Percentiles rank a stretch among this genome's conserved stretches.
phyloP scores from a whole-genome alignment of 1,140 invertebrate genomes.

The Luehdorfia chinensis region DNA sequence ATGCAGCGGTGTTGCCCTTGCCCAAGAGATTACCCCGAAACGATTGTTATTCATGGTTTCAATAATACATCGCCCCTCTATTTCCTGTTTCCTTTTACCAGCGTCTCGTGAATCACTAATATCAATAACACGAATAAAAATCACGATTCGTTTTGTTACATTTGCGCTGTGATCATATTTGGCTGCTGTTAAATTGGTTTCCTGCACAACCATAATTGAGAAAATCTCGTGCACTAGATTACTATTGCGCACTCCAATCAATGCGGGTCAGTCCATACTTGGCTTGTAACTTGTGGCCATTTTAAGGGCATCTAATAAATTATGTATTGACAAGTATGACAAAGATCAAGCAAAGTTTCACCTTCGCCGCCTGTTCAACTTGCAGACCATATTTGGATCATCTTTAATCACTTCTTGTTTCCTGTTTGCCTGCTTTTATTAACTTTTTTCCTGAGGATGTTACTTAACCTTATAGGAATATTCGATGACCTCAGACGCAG shows the following conservation, averaged over 20 bases:
- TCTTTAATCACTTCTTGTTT: constrained; percentile 44
- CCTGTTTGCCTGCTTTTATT: constrained; percentile 15
- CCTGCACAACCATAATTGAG: too few relatives aligned
- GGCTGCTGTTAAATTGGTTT: too few relatives aligned
- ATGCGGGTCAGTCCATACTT: too few relatives aligned
- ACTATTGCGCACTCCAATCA: too few relatives aligned
- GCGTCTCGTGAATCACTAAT: too few relatives aligned
- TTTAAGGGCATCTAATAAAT: constrained; percentile 43
- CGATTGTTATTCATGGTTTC: background rate
- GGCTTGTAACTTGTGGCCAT: constrained; percentile 40
- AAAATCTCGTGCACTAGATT: too few relatives aligned
- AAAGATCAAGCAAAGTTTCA: constrained; percentile 30
- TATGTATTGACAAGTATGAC: constrained; percentile 33
- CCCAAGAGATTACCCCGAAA: constrained; percentile 1
- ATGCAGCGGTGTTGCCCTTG: constrained; percentile 35
- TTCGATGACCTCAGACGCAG: too few relatives aligned
- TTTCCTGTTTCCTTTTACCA: background rate
- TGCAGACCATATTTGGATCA: constrained; percentile 36
- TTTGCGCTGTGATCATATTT: too few relatives aligned
- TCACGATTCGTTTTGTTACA: too few relatives aligned
- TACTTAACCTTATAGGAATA: constrained; percentile 5
- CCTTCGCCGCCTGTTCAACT: constrained; percentile 27
- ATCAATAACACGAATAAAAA: too few relatives aligned
- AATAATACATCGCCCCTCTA: too few relatives aligned
- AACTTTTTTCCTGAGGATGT: constrained; percentile 8